Conservation (phyloP, 2,888 invertebrate species). For the Troilus luridus region DNA sequence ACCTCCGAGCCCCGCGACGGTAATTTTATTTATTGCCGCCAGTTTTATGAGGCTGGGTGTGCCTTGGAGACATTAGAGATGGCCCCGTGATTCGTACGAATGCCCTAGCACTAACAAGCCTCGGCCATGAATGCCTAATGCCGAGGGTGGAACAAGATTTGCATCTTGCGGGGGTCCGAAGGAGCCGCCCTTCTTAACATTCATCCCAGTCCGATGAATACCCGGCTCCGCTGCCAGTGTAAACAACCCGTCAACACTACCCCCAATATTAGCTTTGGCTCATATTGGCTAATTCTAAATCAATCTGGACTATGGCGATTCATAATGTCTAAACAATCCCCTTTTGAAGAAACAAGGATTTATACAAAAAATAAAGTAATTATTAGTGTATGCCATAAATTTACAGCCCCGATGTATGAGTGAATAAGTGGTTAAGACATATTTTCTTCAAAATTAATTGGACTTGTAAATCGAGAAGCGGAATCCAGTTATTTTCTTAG, state of each 20-base stretch:
- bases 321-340: not conserved
- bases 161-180: constrained; percentile 52
- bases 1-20: not conserved
- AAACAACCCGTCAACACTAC: constrained; percentile 52
- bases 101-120: constrained; percentile 47
- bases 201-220: constrained; percentile 58
- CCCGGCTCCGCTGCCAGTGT: constrained; percentile 25
- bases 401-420: no score
- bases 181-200: constrained; percentile 51
- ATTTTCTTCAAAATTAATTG: no score
- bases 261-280: not conserved
- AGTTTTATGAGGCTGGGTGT: constrained; percentile 13
- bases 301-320: not conserved
- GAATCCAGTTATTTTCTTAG: no score
- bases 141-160: constrained; percentile 47
- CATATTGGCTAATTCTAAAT: constrained; percentile 30
- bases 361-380: no score
- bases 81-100: not conserved
- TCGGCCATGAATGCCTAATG: constrained; percentile 57
- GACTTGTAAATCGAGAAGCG: no score
- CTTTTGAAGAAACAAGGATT: not conserved
- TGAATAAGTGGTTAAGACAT: no score
- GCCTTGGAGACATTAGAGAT: constrained; percentile 24
- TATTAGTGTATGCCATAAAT: no score
- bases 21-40: constrained; percentile 40